Evolutionary conservation across 2,888 invertebrate genomes (phyloP).

Genomic region (Bedellia somnulentella): DNA sequence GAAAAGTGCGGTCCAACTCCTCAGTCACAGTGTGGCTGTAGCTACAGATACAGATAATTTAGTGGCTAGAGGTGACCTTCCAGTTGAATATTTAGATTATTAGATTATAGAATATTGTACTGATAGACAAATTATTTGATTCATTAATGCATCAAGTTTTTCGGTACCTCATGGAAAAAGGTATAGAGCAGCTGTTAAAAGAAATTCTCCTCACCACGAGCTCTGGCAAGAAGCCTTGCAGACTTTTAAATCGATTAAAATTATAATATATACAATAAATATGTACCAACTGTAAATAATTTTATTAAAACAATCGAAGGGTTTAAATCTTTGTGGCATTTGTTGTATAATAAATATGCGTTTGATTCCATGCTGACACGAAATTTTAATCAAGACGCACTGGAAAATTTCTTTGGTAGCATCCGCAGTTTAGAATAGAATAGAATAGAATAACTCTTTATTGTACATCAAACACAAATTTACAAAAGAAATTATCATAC

Average conservation of each 20-base stretch:
- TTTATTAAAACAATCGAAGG: slow-evolving; percentile 17
- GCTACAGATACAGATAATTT: slow-evolving; percentile 10
- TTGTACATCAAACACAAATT: too few species aligned
- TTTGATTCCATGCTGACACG: slow-evolving; percentile 12
- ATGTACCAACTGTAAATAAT: slow-evolving; percentile 13
- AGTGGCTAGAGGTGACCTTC: too few species aligned
- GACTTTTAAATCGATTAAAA: slow-evolving; percentile 1
- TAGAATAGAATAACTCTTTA: too few species aligned
- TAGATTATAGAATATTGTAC: too few species aligned
- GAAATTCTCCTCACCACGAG: background rate
- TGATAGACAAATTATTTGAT: slow-evolving; percentile 5
- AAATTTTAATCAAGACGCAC: slow-evolving; percentile 14
- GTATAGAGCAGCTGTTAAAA: background rate
- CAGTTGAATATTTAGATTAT: too few species aligned
- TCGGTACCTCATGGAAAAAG: background rate
- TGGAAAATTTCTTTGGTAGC: slow-evolving; percentile 16
- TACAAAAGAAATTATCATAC: too few species aligned
- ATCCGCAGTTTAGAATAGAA: too few species aligned
- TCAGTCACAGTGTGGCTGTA: slow-evolving; percentile 16
- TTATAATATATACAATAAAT: background rate
- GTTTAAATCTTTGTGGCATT: slow-evolving; percentile 12
- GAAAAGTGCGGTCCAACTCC: slow-evolving; percentile 14
- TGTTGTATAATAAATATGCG: slow-evolving; percentile 11
- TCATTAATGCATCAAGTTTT: background rate
- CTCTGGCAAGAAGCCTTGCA: slow-evolving; percentile 1